Conservation (phyloP, 1,140 invertebrate genomes). For the Nautilus pompilius region DNA sequence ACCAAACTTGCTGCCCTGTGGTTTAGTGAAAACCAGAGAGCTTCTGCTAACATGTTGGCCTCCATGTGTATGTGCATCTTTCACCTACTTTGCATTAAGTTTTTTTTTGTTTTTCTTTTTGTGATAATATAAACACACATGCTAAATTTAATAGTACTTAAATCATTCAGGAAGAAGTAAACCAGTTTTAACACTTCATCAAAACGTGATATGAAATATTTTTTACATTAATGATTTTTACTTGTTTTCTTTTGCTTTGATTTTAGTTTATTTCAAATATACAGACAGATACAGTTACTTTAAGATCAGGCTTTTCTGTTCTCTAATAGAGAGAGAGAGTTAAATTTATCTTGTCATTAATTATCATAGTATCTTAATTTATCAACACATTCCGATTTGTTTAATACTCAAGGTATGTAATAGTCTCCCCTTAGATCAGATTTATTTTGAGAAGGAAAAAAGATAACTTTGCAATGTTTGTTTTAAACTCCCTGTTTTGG, state of each 20-base stretch:
- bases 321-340: no score
- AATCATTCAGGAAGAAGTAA: background rate
- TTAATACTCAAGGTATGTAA: no score
- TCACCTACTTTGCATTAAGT: background rate
- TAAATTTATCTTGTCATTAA: no score
- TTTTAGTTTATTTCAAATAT: background rate
- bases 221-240: background rate
- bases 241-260: background rate
- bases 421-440: no score
- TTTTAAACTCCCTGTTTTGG: no score
- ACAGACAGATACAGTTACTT: no score
- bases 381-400: no score
- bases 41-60: conserved; percentile 52
- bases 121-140: background rate
- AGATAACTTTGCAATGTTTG: no score
- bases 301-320: no score
- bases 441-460: no score
- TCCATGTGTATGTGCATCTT: conserved; percentile 33
- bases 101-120: background rate
- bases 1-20: conserved; percentile 57
- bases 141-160: background rate
- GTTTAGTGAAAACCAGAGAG: conserved; percentile 54
- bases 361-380: no score
- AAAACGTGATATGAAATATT: background rate
- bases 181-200: background rate